A percentile compares a stretch with the other conserved stretches of the same genome.
phyloP scores from a whole-genome alignment of 2,797 vertebrate species.

The Hippocampus kuda region DNA sequence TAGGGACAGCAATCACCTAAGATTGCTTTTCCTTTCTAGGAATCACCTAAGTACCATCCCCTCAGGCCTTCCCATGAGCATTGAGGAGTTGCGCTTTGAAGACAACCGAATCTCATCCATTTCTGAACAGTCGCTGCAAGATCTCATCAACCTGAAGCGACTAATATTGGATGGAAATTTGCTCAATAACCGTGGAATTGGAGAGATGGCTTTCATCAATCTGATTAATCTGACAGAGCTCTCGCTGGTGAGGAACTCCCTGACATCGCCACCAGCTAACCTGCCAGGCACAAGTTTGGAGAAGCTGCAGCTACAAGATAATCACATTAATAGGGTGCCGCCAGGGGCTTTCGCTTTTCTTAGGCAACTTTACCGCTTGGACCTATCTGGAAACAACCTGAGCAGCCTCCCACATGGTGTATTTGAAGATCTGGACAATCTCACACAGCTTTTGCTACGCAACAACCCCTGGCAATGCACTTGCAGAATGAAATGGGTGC shows the following conservation, averaged over 20 bases:
- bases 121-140: constrained; percentile 89
- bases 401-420: constrained; percentile 94
- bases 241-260: constrained; percentile 89
- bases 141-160: constrained; percentile 95
- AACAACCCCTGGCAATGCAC: constrained; percentile 98
- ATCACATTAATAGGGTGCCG: constrained; percentile 93
- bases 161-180: constrained; percentile 97
- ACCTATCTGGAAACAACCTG: constrained; percentile 97
- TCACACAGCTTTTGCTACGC: constrained; percentile 92
- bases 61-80: constrained; percentile 89
- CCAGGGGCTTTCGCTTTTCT: constrained; percentile 89
- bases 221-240: constrained; percentile 94
- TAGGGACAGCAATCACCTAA: constrained; percentile 88
- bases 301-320: constrained; percentile 97
- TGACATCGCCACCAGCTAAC: constrained; percentile 88
- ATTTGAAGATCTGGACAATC: constrained; percentile 97
- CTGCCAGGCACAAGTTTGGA: constrained; percentile 87
- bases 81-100: constrained; percentile 96
- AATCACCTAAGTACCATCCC: constrained; percentile 99
- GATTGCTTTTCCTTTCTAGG: constrained; percentile 94
- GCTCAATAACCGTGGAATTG: constrained; percentile 90
- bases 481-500: constrained; percentile 98
- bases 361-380: constrained; percentile 90
- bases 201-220: constrained; percentile 91
- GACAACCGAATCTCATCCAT: constrained; percentile 99